phyloP scores from a whole-genome alignment of 2,888 invertebrate species.

The Drosophila melanosoma region DNA sequence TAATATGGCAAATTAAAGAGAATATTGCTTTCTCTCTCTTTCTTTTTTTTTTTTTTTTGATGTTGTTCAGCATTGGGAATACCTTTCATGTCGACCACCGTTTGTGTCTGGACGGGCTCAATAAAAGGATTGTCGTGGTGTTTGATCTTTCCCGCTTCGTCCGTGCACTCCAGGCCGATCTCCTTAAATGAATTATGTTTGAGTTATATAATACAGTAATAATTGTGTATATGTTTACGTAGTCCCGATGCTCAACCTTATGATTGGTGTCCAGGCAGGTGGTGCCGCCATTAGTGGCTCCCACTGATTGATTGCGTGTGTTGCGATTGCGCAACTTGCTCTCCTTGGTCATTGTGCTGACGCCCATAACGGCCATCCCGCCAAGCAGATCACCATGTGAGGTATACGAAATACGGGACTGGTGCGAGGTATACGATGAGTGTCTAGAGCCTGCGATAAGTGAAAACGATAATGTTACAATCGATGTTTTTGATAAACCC shows the following conservation, averaged over 20 bases:
- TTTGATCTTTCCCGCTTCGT: slow-evolving; percentile 93
- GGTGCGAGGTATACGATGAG: slow-evolving; percentile 98
- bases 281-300: slow-evolving; percentile 86
- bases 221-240: slow-evolving; percentile 86
- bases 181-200: slow-evolving; percentile 87
- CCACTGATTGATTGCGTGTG: slow-evolving; percentile 89
- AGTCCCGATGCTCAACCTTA: slow-evolving; percentile 89
- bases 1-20: background rate
- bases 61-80: slow-evolving; percentile 35
- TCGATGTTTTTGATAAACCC: background rate
- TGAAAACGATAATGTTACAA: background rate
- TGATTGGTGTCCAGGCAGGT: slow-evolving; percentile 88
- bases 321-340: slow-evolving; percentile 92
- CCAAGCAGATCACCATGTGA: slow-evolving; percentile 96
- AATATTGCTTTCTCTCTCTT: too few relatives aligned
- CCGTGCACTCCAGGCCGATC: slow-evolving; percentile 91
- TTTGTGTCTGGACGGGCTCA: slow-evolving; percentile 93
- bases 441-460: slow-evolving; percentile 90
- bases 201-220: background rate
- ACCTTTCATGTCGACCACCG: slow-evolving; percentile 98
- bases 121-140: slow-evolving; percentile 96
- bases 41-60: background rate
- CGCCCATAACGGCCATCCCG: slow-evolving; percentile 87
- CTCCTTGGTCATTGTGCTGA: slow-evolving; percentile 90
- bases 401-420: slow-evolving; percentile 96